These are phyloP conservation scores for Pseudorasbora parva DNA, from an alignment of 2,113 vertebrate species.

Conservation along the genomic window DNA sequence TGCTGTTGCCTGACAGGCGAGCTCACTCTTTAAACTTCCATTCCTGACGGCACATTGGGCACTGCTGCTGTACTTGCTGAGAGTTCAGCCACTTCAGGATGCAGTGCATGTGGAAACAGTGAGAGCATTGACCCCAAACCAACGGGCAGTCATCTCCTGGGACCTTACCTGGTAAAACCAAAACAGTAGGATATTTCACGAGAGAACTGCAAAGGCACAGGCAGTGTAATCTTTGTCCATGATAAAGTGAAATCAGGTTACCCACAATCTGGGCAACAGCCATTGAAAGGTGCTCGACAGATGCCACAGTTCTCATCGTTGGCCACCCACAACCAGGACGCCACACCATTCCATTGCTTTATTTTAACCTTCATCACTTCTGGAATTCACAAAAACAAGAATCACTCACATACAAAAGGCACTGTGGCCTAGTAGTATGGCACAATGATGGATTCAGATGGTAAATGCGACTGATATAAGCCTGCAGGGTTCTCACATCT, in stretches of 20 bases:
- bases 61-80: constrained; percentile 97
- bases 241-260: constrained; percentile 36
- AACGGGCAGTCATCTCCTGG: constrained; percentile 95
- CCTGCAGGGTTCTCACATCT: not conserved
- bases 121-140: constrained; percentile 97
- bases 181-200: not conserved
- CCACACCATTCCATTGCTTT: constrained; percentile 91
- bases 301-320: constrained; percentile 98
- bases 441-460: no score
- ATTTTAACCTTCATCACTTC: constrained; percentile 87
- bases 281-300: constrained; percentile 94
- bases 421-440: no score
- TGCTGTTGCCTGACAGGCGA: not conserved
- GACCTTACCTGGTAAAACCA: constrained; percentile 84
- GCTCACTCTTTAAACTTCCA: constrained; percentile 96
- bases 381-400: not conserved
- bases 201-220: not conserved
- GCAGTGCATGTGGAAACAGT: constrained; percentile 99
- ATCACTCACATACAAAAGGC: not conserved
- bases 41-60: constrained; percentile 97
- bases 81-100: constrained; percentile 98
- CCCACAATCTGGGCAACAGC: constrained; percentile 96
- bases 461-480: not conserved
- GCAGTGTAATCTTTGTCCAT: not conserved
- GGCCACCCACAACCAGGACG: constrained; percentile 96